Percentiles rank a stretch among this genome's conserved stretches.
Evolutionary conservation across 1,140 invertebrate species (phyloP).

Genomic region (Sitobion miscanthi): DNA sequence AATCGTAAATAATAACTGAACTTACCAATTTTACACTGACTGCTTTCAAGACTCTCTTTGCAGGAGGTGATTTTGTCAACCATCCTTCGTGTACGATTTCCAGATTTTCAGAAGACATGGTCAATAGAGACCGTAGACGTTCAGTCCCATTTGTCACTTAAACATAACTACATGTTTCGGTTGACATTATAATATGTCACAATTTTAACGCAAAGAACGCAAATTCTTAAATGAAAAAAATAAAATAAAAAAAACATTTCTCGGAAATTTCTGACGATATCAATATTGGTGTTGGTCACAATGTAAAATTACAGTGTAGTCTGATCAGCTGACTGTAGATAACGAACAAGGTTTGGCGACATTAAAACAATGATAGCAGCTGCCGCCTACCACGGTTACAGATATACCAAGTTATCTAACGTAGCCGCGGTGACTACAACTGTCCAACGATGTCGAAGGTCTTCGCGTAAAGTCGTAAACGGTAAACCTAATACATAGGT

Average conservation of each 20-base stretch:
- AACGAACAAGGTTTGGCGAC: not conserved
- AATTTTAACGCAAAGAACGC: conserved; percentile 27
- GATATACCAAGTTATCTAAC: no score
- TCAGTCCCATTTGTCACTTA: conserved; percentile 67
- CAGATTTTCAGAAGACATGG: conserved; percentile 60
- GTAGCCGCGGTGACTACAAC: no score
- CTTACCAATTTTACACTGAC: conserved; percentile 69
- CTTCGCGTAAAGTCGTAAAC: no score
- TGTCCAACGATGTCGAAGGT: no score
- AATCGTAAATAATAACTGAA: not conserved
- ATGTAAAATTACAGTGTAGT: conserved; percentile 16
- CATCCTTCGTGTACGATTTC: conserved; percentile 83
- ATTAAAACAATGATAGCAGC: no score
- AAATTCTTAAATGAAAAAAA: conserved; percentile 42
- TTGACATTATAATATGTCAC: conserved; percentile 11
- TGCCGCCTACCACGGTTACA: no score
- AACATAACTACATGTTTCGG: not conserved
- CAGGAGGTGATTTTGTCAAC: conserved; percentile 90
- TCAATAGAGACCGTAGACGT: conserved; percentile 85
- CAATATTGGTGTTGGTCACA: conserved; percentile 32
- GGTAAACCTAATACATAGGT: no score
- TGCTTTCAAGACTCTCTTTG: conserved; percentile 84
- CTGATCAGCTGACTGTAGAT: conserved; percentile 46
- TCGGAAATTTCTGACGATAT: conserved; percentile 43
- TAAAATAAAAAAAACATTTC: conserved; percentile 48